Evolutionary conservation across 2,888 invertebrate genomes (phyloP).

Genomic region (Mimas tiliae): DNA sequence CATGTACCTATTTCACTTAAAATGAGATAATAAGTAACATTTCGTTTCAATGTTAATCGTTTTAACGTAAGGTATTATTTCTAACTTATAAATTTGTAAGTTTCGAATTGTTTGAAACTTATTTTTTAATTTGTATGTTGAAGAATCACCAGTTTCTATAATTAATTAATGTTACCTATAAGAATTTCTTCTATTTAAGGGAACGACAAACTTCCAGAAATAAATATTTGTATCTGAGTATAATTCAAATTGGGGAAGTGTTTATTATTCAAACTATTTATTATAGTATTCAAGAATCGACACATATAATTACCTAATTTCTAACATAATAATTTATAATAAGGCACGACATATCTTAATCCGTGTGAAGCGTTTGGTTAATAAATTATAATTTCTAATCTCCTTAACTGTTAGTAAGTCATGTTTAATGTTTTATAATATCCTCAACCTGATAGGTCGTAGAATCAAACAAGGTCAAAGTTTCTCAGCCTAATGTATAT

Average conservation of each 20-base stretch:
- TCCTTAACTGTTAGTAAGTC: not conserved
- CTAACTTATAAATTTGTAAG: too few relatives aligned
- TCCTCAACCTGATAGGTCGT: conserved; percentile 7
- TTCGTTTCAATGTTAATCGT: not conserved
- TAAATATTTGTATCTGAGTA: too few relatives aligned
- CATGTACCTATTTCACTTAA: conserved; percentile 28
- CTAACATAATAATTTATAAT: not conserved
- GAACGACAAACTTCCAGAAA: too few relatives aligned
- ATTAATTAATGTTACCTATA: too few relatives aligned
- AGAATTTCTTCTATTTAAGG: too few relatives aligned
- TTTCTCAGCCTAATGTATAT: conserved; percentile 34
- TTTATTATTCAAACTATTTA: too few relatives aligned
- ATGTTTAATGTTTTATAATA: not conserved
- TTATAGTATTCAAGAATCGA: not conserved
- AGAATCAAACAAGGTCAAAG: conserved; percentile 31
- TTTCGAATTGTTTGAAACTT: too few relatives aligned
- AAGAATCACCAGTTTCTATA: too few relatives aligned
- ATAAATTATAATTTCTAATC: not conserved
- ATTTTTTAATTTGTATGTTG: too few relatives aligned
- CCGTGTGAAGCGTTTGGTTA: not conserved
- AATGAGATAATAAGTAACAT: too few relatives aligned
- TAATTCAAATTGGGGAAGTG: too few relatives aligned
- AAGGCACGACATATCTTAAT: not conserved
- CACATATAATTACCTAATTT: not conserved
- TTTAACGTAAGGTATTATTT: not conserved